A percentile compares a stretch with the other conserved stretches of the same genome.
Evolutionary conservation across 1,140 invertebrate species (phyloP).

Genomic region (honey bee (Apis mellifera)): DNA sequence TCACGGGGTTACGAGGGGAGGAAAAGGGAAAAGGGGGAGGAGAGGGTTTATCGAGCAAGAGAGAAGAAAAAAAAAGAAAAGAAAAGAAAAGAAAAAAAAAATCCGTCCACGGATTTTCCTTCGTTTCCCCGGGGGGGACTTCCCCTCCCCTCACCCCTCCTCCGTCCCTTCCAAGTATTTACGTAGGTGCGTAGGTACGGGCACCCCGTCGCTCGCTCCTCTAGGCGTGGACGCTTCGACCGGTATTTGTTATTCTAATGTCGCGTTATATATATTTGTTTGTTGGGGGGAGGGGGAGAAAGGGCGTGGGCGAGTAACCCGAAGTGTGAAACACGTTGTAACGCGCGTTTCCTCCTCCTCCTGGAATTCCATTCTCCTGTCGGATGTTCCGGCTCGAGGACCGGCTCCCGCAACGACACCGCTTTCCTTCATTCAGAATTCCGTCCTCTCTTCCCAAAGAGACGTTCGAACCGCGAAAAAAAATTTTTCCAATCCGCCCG

Average conservation of each 20-base stretch:
- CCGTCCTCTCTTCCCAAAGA: too few relatives aligned
- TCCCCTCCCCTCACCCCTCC: too few relatives aligned
- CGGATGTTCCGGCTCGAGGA: constrained; percentile 39
- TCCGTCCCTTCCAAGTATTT: constrained; percentile 38
- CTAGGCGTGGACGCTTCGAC: constrained; percentile 74
- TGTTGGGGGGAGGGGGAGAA: constrained; percentile 28
- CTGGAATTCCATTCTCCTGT: constrained; percentile 69
- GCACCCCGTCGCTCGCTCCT: constrained; percentile 70
- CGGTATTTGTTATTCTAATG: constrained; percentile 78
- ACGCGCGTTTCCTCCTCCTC: constrained; percentile 66
- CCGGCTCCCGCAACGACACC: not conserved
- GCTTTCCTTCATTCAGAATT: not conserved
- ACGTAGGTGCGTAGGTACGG: constrained; percentile 61
- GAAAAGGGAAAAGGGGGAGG: not conserved
- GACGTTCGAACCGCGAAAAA: too few relatives aligned
- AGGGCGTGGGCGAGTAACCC: constrained; percentile 73
- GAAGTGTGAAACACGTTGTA: constrained; percentile 78
- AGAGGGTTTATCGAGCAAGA: not conserved
- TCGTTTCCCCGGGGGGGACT: constrained; percentile 12
- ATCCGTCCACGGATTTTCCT: constrained; percentile 45
- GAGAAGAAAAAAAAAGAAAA: too few relatives aligned
- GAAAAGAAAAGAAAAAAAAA: not conserved
- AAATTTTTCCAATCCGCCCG: too few relatives aligned
- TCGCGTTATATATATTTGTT: constrained; percentile 77
- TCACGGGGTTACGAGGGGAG: too few relatives aligned